phyloP scores from a whole-genome alignment of 2,797 vertebrate species.

The Thunnus albacares region DNA sequence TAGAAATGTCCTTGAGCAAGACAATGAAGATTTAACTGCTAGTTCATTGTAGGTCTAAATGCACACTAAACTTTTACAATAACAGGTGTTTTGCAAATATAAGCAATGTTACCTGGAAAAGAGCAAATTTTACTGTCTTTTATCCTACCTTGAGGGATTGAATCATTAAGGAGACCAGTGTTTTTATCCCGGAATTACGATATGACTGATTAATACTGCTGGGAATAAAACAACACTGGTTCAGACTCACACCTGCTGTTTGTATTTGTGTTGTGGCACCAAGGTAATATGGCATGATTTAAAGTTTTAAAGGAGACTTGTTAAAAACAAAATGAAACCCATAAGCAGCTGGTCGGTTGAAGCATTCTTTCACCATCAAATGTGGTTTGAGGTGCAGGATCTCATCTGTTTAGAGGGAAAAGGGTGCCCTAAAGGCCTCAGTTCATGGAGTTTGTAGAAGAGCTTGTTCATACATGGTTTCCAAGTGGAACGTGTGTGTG shows the following conservation, averaged over 20 bases:
- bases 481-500: conserved; percentile 42
- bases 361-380: conserved; percentile 27
- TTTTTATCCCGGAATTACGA: neutral
- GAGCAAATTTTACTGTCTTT: neutral
- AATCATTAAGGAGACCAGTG: neutral
- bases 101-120: neutral
- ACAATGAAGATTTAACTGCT: neutral
- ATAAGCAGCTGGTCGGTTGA: conserved; percentile 7
- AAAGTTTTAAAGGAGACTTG: conserved; percentile 16
- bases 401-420: conserved; percentile 27
- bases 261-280: neutral
- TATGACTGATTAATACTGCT: conserved; percentile 1
- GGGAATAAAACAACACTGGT: neutral
- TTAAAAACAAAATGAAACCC: conserved; percentile 32
- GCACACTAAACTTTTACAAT: neutral
- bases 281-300: conserved; percentile 13
- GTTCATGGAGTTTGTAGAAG: conserved; percentile 34
- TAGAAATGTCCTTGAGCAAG: conserved; percentile 1
- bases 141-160: neutral
- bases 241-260: neutral
- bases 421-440: conserved; percentile 39
- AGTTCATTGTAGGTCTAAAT: conserved; percentile 16
- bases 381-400: conserved; percentile 37
- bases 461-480: conserved; percentile 74
- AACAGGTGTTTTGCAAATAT: neutral